phyloP scores from a whole-genome alignment of 2,797 vertebrate species.

The Pyrrhura leucotis region DNA sequence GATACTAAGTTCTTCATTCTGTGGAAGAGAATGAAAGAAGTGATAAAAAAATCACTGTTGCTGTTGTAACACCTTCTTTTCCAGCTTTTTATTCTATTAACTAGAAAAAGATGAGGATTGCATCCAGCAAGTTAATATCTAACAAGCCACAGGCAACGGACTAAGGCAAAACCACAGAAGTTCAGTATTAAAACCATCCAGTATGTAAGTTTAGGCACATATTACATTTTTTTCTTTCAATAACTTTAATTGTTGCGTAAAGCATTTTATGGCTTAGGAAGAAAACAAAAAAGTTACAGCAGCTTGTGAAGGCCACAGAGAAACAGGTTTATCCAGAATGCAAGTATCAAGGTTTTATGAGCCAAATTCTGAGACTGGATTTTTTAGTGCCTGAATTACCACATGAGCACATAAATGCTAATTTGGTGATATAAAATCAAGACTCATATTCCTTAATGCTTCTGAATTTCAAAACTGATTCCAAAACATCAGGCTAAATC shows the following conservation, averaged over 20 bases:
- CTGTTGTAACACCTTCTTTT: neutral
- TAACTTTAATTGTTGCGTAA: neutral
- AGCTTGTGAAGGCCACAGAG: neutral
- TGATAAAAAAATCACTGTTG: neutral
- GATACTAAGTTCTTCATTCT: constrained; percentile 98
- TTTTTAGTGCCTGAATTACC: neutral
- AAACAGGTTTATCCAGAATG: neutral
- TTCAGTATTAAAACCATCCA: neutral
- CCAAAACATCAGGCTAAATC: neutral
- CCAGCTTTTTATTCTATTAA: neutral
- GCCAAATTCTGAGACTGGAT: neutral
- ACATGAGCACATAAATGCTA: neutral
- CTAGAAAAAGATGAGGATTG: neutral
- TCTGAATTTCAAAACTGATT: neutral
- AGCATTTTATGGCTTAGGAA: neutral
- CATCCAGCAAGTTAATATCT: neutral
- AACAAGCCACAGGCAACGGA: neutral
- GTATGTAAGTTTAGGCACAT: neutral
- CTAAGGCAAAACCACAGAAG: neutral
- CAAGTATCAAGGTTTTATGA: neutral
- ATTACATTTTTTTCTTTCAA: neutral
- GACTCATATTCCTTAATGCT: neutral
- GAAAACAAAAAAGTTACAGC: neutral
- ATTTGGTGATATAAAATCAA: neutral
- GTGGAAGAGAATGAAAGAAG: neutral